A percentile compares a stretch with the other conserved stretches of the same genome.
Evolutionary conservation across 2,888 invertebrate genomes (phyloP).

Genomic region (Abscondita cerata): DNA sequence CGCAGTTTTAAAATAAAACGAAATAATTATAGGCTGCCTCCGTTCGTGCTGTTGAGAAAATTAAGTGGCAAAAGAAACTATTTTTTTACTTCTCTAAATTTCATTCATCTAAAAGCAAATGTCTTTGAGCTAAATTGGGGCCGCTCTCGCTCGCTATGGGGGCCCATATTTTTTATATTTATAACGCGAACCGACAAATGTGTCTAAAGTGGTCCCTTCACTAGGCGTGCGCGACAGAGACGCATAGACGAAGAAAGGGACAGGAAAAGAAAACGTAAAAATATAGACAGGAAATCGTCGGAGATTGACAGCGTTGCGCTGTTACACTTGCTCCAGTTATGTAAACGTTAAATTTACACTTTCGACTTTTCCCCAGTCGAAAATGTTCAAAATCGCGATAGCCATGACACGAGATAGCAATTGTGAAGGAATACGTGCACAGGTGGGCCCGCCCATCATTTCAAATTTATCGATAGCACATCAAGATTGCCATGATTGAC

Average conservation of each 20-base stretch:
- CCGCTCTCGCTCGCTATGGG: constrained; percentile 26
- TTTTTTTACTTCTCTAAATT: constrained; percentile 14
- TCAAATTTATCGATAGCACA: too few relatives aligned
- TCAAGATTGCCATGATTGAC: too few relatives aligned
- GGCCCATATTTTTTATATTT: constrained; percentile 18
- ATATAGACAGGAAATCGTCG: constrained; percentile 30
- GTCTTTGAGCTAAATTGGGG: constrained; percentile 2
- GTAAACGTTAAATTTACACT: too few relatives aligned
- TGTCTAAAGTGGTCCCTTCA: constrained; percentile 25
- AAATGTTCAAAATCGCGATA: too few relatives aligned
- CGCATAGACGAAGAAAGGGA: constrained; percentile 7
- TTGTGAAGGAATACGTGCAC: too few relatives aligned
- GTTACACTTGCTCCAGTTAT: constrained; percentile 24
- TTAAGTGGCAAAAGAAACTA: constrained; percentile 26
- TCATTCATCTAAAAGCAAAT: constrained; percentile 18
- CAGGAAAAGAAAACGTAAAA: constrained; percentile 17
- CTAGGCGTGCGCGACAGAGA: constrained; percentile 23
- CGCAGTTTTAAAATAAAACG: constrained; percentile 15
- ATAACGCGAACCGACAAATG: constrained; percentile 28
- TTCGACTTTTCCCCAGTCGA: too few relatives aligned
- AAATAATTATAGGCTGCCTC: constrained; percentile 24
- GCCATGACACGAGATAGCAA: too few relatives aligned
- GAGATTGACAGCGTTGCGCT: constrained; percentile 24
- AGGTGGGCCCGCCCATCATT: too few relatives aligned
- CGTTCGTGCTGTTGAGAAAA: constrained; percentile 14